A percentile compares a stretch with the other conserved stretches of the same genome.
Conservation (phyloP, 2,797 vertebrate species). For the Acanthis flammea region DNA sequence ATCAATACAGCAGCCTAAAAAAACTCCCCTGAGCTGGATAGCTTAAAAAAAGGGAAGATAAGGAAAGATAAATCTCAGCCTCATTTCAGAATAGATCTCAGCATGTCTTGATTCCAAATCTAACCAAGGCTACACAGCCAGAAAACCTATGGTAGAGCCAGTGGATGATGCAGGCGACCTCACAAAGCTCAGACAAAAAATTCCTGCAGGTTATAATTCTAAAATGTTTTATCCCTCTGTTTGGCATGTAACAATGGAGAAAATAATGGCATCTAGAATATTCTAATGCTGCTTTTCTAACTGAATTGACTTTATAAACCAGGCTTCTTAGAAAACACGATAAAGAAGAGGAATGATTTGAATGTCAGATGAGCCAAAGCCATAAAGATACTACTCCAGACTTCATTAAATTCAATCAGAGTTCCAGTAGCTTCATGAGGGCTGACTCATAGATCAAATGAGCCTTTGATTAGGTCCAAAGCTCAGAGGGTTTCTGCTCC, state of each 20-base stretch:
- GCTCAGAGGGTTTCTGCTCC: not conserved
- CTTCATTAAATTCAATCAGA: constrained; percentile 36
- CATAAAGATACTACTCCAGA: constrained; percentile 32
- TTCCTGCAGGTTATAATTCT: not conserved
- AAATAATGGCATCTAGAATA: not conserved
- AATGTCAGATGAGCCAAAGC: not conserved
- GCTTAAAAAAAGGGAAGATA: not conserved
- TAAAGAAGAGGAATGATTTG: not conserved
- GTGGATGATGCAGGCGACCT: not conserved
- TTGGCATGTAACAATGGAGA: not conserved
- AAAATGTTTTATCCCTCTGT: not conserved
- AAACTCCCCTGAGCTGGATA: not conserved
- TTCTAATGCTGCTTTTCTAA: not conserved
- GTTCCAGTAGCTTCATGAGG: not conserved
- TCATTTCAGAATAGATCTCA: not conserved
- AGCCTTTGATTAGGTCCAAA: not conserved
- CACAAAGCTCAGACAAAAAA: not conserved
- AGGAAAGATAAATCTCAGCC: not conserved
- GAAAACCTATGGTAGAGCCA: not conserved
- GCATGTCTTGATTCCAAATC: not conserved
- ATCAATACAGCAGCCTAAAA: not conserved
- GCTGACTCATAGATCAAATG: not conserved
- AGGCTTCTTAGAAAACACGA: not conserved
- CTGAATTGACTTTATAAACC: not conserved
- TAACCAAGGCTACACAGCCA: constrained; percentile 13